phyloP scores from a whole-genome alignment of 2,797 vertebrate genomes.

The Meda fulgida region DNA sequence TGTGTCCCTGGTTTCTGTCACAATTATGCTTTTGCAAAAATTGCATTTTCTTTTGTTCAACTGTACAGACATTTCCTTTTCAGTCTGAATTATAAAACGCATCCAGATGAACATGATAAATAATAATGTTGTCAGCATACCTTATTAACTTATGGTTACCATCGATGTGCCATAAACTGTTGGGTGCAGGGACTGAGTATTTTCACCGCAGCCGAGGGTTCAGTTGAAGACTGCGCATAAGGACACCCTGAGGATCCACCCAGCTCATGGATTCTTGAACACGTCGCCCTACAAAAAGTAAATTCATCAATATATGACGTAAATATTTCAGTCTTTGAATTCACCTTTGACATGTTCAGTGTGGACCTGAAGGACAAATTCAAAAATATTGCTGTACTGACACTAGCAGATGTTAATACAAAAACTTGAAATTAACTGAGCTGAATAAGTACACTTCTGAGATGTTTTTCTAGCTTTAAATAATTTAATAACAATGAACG shows the following conservation, averaged over 20 bases:
- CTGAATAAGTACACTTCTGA: no score
- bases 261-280: slow-evolving; percentile 1
- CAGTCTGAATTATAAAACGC: background rate
- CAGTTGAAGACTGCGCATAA: background rate
- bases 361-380: no score
- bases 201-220: background rate
- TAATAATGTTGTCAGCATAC: background rate
- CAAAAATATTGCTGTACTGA: no score
- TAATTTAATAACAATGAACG: no score
- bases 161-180: slow-evolving; percentile 28
- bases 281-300: background rate
- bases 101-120: background rate
- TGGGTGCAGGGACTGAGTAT: background rate
- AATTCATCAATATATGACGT: background rate
- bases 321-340: background rate
- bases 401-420: no score
- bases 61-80: no score
- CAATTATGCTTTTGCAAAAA: no score
- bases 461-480: no score
- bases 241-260: slow-evolving; percentile 2
- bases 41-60: no score
- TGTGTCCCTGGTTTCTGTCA: no score
- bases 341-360: background rate
- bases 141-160: slow-evolving; percentile 26
- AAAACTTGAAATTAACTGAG: no score